A percentile compares a stretch with the other conserved stretches of the same genome.
phyloP scores from a whole-genome alignment of 2,113 vertebrate species.

The Oreochromis tanganicae region DNA sequence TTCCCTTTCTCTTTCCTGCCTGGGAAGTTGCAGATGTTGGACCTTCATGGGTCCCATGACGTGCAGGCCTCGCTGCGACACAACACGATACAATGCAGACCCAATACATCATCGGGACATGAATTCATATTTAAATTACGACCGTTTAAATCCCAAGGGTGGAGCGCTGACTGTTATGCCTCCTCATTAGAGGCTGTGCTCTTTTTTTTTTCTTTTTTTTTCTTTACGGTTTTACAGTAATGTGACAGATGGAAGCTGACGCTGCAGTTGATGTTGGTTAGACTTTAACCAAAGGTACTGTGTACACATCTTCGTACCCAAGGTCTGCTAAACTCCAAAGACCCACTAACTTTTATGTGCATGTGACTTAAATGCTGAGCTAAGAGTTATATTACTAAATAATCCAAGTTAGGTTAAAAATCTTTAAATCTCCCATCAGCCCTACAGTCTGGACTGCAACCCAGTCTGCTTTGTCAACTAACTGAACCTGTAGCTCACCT shows the following conservation, averaged over 20 bases:
- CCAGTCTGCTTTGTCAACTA: neutral
- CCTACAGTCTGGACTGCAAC: conserved; percentile 16
- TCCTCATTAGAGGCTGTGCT: neutral
- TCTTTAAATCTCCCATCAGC: neutral
- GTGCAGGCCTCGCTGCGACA: neutral
- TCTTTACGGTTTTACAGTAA: neutral
- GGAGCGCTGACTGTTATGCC: neutral
- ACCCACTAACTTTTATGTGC: neutral
- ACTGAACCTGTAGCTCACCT: neutral
- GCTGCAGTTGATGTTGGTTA: neutral
- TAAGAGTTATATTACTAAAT: neutral
- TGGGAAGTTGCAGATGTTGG: neutral
- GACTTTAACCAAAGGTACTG: conserved; percentile 9
- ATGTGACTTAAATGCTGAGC: neutral
- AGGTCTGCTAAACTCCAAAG: neutral
- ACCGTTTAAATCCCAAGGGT: neutral
- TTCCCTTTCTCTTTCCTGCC: neutral
- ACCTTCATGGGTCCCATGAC: neutral
- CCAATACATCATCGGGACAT: neutral
- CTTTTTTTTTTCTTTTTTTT: neutral
- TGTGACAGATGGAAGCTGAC: neutral
- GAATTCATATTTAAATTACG: neutral
- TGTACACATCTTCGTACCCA: neutral
- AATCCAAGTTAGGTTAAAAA: neutral
- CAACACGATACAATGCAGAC: neutral